Conservation (phyloP, 2,888 invertebrate species). For the Agelastica alni region DNA sequence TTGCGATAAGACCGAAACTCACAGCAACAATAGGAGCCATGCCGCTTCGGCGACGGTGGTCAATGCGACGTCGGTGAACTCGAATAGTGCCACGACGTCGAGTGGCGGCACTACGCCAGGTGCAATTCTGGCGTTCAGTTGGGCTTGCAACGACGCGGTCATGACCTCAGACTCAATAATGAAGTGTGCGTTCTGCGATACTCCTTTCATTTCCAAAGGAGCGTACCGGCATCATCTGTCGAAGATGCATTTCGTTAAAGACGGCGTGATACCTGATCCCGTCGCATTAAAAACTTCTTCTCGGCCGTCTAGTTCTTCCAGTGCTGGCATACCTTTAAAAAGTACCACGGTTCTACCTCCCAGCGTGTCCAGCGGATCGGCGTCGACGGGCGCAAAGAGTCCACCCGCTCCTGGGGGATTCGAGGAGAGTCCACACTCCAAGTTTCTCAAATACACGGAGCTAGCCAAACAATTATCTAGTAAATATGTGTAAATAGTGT, state of each 20-base stretch:
- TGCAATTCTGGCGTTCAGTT: constrained; percentile 87
- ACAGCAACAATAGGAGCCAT: constrained; percentile 58
- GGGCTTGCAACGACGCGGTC: constrained; percentile 93
- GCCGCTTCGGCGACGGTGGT: constrained; percentile 49
- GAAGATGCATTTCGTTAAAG: constrained; percentile 94
- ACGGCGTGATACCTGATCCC: constrained; percentile 82
- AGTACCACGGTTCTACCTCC: constrained; percentile 42
- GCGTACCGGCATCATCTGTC: constrained; percentile 95
- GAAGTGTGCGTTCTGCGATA: constrained; percentile 95
- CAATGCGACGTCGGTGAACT: constrained; percentile 50
- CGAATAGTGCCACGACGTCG: constrained; percentile 50
- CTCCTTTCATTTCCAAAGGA: constrained; percentile 94
- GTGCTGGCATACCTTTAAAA: constrained; percentile 47
- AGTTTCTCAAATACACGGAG: constrained; percentile 98
- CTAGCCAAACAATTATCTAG: constrained; percentile 97
- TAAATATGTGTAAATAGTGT: constrained; percentile 81
- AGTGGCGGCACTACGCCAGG: constrained; percentile 69
- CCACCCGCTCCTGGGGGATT: constrained; percentile 61
- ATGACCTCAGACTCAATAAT: constrained; percentile 85
- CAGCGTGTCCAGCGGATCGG: constrained; percentile 42
- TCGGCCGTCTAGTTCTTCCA: constrained; percentile 40
- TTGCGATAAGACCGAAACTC: constrained; percentile 91
- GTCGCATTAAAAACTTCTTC: constrained; percentile 63
- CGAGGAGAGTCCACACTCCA: constrained; percentile 93
- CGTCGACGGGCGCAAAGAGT: constrained; percentile 48